Conservation (phyloP, 1,140 invertebrate species). For the Drosophila pachea region DNA sequence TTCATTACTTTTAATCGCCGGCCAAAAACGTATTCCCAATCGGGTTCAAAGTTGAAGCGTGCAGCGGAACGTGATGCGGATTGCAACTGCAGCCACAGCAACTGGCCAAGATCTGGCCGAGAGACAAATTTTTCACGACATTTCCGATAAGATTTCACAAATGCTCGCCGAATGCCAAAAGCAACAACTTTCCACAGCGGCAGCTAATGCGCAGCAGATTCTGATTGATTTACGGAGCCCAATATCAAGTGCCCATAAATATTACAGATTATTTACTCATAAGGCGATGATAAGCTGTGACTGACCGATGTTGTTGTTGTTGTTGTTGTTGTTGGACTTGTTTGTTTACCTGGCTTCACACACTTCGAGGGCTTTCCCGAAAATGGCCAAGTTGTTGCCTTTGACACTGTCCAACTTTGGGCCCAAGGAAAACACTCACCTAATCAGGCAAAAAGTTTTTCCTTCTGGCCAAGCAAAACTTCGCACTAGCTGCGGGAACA, state of each 20-base stretch:
- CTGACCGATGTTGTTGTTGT: too few species aligned
- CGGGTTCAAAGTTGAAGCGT: constrained; percentile 62
- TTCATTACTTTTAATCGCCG: constrained; percentile 71
- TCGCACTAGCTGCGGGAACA: neutral
- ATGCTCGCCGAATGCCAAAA: neutral
- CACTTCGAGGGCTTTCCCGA: too few species aligned
- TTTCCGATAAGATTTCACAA: constrained; percentile 17
- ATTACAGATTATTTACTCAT: too few species aligned
- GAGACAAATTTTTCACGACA: constrained; percentile 21
- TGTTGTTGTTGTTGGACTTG: too few species aligned
- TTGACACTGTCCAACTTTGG: too few species aligned
- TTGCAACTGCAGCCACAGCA: neutral
- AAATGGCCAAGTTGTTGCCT: too few species aligned
- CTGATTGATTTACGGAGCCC: constrained; percentile 55
- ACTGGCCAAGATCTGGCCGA: constrained; percentile 11
- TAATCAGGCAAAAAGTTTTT: too few species aligned
- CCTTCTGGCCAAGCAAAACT: neutral
- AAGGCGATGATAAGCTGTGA: too few species aligned
- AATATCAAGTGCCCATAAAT: neutral
- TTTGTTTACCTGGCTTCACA: too few species aligned
- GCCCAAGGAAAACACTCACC: too few species aligned
- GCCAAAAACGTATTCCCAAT: constrained; percentile 34
- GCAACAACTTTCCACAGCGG: constrained; percentile 22
- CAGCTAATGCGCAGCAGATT: constrained; percentile 56
- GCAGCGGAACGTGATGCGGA: constrained; percentile 34